These are phyloP conservation scores for Pardosa pseudoannulata DNA, from an alignment of 2,888 invertebrate genomes.

Conservation along the genomic window DNA sequence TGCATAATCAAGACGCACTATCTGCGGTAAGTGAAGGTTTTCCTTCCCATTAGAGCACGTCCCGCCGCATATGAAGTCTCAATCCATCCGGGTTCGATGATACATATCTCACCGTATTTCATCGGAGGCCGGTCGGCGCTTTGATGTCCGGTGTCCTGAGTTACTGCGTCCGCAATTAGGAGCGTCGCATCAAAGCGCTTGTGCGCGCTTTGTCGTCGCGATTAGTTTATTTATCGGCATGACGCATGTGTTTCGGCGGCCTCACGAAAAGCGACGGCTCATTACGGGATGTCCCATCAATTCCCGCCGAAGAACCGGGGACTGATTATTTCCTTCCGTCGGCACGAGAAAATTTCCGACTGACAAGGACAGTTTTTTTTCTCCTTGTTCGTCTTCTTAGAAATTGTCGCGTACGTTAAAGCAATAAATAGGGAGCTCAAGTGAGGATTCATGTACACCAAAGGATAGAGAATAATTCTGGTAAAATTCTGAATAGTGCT, in stretches of 20 bases:
- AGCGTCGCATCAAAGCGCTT: conserved; percentile 40
- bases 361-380: too few relatives aligned
- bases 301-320: conserved; percentile 22
- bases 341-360: too few relatives aligned
- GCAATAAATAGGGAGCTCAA: too few relatives aligned
- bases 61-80: neutral
- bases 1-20: too few relatives aligned
- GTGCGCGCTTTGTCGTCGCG: conserved; percentile 61
- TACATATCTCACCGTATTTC: conserved; percentile 6
- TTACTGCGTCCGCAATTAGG: conserved; percentile 45
- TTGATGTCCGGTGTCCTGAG: conserved; percentile 19
- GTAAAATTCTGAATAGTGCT: too few relatives aligned
- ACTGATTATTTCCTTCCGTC: conserved; percentile 56
- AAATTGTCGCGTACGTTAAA: neutral
- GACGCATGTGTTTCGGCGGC: conserved; percentile 46
- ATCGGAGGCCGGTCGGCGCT: neutral
- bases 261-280: conserved; percentile 60
- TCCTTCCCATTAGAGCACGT: neutral
- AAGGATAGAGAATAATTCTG: too few relatives aligned
- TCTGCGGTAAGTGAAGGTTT: too few relatives aligned
- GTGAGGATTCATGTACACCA: too few relatives aligned
- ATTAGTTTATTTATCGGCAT: conserved; percentile 67
- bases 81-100: neutral
- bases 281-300: conserved; percentile 56
- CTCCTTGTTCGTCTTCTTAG: neutral